Base-by-base conservation (phyloP, 2,797 vertebrate species). In the Labroides dimidiatus region DNA sequence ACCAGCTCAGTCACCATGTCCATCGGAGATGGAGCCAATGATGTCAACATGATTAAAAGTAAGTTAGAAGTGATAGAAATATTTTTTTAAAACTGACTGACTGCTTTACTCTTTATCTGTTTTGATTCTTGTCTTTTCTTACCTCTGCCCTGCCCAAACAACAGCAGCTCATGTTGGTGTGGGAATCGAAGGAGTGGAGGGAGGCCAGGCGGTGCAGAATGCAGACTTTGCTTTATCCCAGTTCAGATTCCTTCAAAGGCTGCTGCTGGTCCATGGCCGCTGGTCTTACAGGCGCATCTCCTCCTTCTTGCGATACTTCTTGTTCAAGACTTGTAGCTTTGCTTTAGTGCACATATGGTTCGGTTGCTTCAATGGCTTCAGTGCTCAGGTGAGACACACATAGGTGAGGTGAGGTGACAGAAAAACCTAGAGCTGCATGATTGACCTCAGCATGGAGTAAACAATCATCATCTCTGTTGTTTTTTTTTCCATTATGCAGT, bases 31-130 rank as follows among this genome's bases (percentile, higher is more conserved):
- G 97, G 98, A 0, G 96, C 97, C 89, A 99, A 99, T 0, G 98
- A 99, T 0, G 94, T 99, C 42, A 99, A 97, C 92, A 99, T 99
- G 97, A 98, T 99, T 78, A 99, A 99, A 87, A 98, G 98, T 99
- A 86, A 96, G 96, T 84, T 19, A 11, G 1, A 9, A 11, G 1
- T 13, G 20, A 24, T 10, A 4, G 23, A 30, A 44, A 27, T 2
- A 20, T 9, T n/a, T 4, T 23, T 2, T 56, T 50, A 2, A 6
- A 37, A 47, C 7, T n/a, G 6, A 8, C 11, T 3, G 1, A 54
- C 49, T 16, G 1, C 3, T 66, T 10, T 14, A 5, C 9, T 59
- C 15, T 60, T 30, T 36, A 45, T 36, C 20, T 10, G 43, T 37
- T 24, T 53, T 4, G 4, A 13, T 6, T 13, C 1, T 1, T 55